Conservation (phyloP, 2,888 invertebrate genomes). For the Clepsis dumicolana region DNA sequence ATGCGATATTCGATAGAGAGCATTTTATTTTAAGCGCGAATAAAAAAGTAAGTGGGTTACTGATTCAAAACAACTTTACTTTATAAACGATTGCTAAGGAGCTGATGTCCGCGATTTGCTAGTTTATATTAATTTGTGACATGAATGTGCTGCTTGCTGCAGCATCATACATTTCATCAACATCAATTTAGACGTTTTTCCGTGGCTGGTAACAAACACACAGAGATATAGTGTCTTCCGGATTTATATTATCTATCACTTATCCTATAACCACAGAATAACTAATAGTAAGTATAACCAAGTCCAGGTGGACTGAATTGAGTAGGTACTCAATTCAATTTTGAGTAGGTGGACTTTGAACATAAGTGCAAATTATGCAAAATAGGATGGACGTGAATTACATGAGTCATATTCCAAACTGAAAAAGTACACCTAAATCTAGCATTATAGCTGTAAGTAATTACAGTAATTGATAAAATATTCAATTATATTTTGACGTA, state of each 20-base stretch:
- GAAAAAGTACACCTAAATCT: background rate
- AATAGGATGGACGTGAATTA: background rate
- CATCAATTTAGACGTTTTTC: no score
- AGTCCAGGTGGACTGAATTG: no score
- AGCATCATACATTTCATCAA: no score
- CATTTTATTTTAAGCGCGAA: slow-evolving; percentile 8
- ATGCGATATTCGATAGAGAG: slow-evolving; percentile 10
- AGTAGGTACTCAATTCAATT: background rate
- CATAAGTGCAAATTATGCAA: background rate
- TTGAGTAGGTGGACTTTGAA: background rate
- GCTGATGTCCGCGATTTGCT: background rate
- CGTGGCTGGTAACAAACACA: no score
- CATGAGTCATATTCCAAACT: background rate
- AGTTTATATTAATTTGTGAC: no score
- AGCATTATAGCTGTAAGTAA: background rate
- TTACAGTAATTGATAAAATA: slow-evolving; percentile 3
- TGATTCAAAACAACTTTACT: background rate
- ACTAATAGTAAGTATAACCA: no score
- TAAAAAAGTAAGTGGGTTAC: background rate
- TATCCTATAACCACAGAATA: no score
- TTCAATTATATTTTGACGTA: background rate
- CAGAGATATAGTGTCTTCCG: no score
- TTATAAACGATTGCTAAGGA: background rate
- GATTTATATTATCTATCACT: no score
- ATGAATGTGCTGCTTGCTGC: no score